Conservation (phyloP, 1,140 invertebrate species). For the Bombus consobrinus region DNA sequence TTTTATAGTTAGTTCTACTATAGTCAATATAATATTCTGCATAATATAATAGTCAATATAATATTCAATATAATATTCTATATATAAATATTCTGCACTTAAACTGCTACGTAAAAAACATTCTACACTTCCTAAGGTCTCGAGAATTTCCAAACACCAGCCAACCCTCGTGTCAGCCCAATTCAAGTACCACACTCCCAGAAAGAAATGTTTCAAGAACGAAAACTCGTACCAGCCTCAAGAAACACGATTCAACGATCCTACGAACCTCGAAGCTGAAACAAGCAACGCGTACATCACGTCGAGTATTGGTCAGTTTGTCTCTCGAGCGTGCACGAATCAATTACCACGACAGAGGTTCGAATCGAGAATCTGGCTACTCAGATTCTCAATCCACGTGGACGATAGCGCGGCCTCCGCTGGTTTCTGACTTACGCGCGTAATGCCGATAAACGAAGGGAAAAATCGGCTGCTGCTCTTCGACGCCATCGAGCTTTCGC, state of each 20-base stretch:
- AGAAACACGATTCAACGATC: background rate
- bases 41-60: no score
- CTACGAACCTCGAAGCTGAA: background rate
- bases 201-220: background rate
- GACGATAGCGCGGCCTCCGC: background rate
- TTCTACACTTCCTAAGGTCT: background rate
- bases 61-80: no score
- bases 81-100: no score
- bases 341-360: background rate
- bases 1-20: no score
- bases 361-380: background rate
- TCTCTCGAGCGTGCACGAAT: background rate
- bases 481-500: background rate
- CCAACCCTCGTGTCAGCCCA: background rate
- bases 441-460: conserved; percentile 41
- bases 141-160: background rate
- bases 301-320: background rate
- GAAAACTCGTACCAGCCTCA: no score
- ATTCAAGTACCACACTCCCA: background rate
- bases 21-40: no score
- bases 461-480: background rate
- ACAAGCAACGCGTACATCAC: background rate
- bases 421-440: conserved; percentile 41
- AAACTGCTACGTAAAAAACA: no score
- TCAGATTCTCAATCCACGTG: conserved; percentile 1